Base-by-base conservation (phyloP, 2,888 invertebrate species). In the Macroteleia sp. region DNA sequence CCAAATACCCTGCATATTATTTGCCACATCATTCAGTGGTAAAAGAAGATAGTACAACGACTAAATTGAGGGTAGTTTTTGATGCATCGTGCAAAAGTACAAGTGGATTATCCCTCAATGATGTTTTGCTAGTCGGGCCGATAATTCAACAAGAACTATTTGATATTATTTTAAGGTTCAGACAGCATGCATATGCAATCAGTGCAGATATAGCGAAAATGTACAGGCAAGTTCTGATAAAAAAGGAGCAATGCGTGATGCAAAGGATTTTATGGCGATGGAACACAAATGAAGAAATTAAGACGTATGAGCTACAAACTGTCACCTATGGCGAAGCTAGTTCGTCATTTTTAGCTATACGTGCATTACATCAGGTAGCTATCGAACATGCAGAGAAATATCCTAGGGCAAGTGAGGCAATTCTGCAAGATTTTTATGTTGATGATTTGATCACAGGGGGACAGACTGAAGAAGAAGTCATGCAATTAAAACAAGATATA, bases 191-290 rank as follows among this genome's bases (percentile, higher is more conserved):
- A 0, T 77, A 48, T 22, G 81, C 64, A 0, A 17, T 80, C 1
- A 79, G 80, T 9, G 86, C 84, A 1, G 86, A 88, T 46, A 80
- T 89, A 9, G 75, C 46, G 1, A 85, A 87, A 62, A 88, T 87
- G 85, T 89, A 83, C 42, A 74, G 84, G 0, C 77, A 81, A 57
- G 22, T 83, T 0, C 5, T 3, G 6, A 28, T 79, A 0, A 9
- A 34, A 12, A 41, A 56, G 0, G 64, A 78, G 0, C 79, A 87
- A 46, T 22, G 62, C 4, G 48, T 74, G 16, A 66, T 73, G 6
- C 85, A 86, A 17, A 39, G 83, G 14, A 86, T 88, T 17, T 16
- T 88, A 0, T 88, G 87, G 88, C 56, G 84, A 4, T 42, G 42
- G 0, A 14, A 71, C 12, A 19, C 61, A 3, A 0, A 39, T 0